Base-by-base conservation (phyloP, 2,113 vertebrate species). In the Hydropotes inermis region DNA sequence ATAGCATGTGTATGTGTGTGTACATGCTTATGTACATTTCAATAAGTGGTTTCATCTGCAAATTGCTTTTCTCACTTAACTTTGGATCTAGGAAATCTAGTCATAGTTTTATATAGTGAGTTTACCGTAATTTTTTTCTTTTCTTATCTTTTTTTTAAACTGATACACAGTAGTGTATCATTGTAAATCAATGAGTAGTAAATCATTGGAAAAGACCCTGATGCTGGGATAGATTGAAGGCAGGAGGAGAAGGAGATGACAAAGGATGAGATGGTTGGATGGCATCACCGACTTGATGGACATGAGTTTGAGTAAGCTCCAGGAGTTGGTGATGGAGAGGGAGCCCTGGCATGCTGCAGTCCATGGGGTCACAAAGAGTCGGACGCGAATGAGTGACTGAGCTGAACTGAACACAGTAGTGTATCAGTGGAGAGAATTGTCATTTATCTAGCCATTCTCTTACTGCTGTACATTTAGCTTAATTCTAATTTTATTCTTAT, bases 401-500 rank as follows among this genome's bases (percentile, higher is more conserved):
- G 39, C n/a, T 70, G n/a, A 70, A 39, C 64, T 70, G 64, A 70
- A 25, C 5, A 36, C 10, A 5, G 50, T 36, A 16, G 27, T 39
- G 43, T 92, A 15, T 83, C 81, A 55, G 1, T 61, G 54, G 82
- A 91, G 17, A 15, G 8, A 43, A 28, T 27, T 7, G 5, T 78
- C 74, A 57, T 83, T 92, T 64, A 52, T 89, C 55, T 82, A 84
- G 39, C 81, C 39, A 3, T 43, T 55, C 25, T 52, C 47, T 23
- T n/a, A 2, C 25, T 14, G 50, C 15, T 54, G 50, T 61, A 19
- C 76, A 86, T 79, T 27, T 55, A 12, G 70, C 86, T 87, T 74
- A 36, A 36, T 76, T 94, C 52, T 89, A 30, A 58, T 60, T 88
- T 93, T 93, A 70, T 74, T 67, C 54, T 58, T 10, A 16, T 54